Evolutionary conservation across 2,888 invertebrate species (phyloP), one percentile per base, ranked within the genome.

Genomic region (Limulus polyphemus): DNA sequence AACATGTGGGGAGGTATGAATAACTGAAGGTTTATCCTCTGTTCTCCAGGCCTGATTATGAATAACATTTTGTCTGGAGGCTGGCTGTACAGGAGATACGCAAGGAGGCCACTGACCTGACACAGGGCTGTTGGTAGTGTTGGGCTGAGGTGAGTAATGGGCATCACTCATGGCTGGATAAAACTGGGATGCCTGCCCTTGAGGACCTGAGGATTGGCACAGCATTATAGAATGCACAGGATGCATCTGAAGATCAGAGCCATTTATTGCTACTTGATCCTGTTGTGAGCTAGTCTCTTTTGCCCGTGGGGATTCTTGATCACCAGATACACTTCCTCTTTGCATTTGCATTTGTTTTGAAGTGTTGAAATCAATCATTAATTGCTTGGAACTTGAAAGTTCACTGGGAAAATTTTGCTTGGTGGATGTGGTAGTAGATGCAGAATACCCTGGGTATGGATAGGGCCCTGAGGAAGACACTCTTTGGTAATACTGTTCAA

Each of bases 361-460:
- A n/a, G 94, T 94, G 72, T 91, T 88, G 77, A 89, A 97, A 78
- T 97, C 97, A 72, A 89, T 90, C 82, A 90, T 88, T 69, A 93
- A 90, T 76, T 93, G 91, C 16, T 78, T 75, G 1, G 85, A 83
- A 68, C 83, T 84, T n/a, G 66, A 60, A 13, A 65, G 68, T 50
- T 65, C 65, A 61, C 62, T 66, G 73, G 55, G 74, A 16, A 62
- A 59, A 58, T 57, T 76, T 32, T 32, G 32, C 2, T 32, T 32
- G 32, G 32, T 32, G 32, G 32, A 32, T 32, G 32, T 32, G 76
- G 57, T 73, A 32, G 32, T 32, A 4, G 32, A 32, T 32, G 32
- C 32, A 32, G 32, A 32, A 32, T 32, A 32, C 32, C 32, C 32
- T 32, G 32, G 32, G 4, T 32, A 32, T 4, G 32, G 32, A 32